Base-by-base conservation (phyloP, 2,113 vertebrate species). In the Cochlearius cochlearius region DNA sequence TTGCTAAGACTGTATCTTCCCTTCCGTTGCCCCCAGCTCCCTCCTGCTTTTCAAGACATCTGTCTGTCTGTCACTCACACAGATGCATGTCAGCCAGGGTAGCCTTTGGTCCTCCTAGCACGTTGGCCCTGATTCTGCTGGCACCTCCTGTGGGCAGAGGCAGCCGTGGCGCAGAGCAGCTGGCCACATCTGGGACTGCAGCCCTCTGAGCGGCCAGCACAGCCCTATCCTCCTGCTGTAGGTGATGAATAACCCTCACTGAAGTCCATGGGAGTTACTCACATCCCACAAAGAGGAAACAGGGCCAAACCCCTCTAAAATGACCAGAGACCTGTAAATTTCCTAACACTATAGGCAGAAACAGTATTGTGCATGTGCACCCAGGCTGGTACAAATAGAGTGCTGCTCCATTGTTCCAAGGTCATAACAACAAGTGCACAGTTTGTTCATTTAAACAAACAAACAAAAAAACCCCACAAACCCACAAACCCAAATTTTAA, bases 141-240 rank as follows among this genome's bases (percentile, higher is more conserved):
- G 49, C 67, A 76, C n/a, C 45, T 79, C 49, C 56, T 7, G 5
- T 26, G 30, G 63, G 56, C 47, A 89, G 56, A 34, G 21, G 36
- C 18, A n/a, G 59, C 29, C 0, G 0, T 74, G 55, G 74, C 17
- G 7, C 39, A 49, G 50, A 77, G 32, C 78, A 88, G 59, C 39
- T 60, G 47, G 32, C 63, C 38, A 18, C 80, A 64, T 49, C 56
- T 88, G 79, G 79, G 56, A 30, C 58, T 64, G 76, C 26, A 88
- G 50, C 45, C 34, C 29, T 60, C 22, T 0, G 0, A 86, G 75
- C 0, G 6, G 36, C 29, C 34, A 56, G 19, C 22, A 17, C 3
- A 2, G 7, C 36, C 68, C 43, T 71, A 20, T 13, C 4, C 30
- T 62, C 19, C 30, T 34, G 49, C 64, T 41, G 19, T 4, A 60